phyloP scores from a whole-genome alignment of 2,797 vertebrate genomes.

The Cuculus canorus region DNA sequence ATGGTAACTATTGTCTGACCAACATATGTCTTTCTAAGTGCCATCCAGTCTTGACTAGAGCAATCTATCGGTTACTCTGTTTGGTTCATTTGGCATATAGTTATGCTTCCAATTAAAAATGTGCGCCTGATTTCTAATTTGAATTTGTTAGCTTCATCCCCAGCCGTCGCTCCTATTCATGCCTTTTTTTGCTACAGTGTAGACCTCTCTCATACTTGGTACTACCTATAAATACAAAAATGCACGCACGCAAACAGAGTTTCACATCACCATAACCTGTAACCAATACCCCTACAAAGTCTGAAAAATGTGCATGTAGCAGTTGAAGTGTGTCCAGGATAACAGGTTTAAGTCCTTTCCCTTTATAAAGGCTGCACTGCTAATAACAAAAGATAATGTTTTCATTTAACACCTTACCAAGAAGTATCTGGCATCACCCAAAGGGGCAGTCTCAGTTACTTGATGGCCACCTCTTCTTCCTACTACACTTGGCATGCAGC shows the following conservation, averaged over 20 bases:
- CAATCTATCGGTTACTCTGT: not conserved
- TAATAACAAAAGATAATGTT: not conserved
- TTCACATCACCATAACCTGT: too few relatives aligned
- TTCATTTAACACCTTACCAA: not conserved
- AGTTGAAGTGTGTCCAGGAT: not conserved
- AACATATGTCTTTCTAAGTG: rapidly evolving
- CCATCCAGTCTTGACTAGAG: not conserved
- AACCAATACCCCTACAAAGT: not conserved
- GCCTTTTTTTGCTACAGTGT: not conserved
- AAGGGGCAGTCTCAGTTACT: not conserved
- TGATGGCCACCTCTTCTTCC: not conserved
- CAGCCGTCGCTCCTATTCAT: not conserved
- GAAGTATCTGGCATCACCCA: not conserved
- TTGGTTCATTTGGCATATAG: not conserved
- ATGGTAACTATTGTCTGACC: not conserved
- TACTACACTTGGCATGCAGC: rapidly evolving
- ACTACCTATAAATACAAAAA: not conserved
- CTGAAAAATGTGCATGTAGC: not conserved
- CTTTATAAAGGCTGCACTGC: not conserved
- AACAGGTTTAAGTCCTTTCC: not conserved
- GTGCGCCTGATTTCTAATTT: not conserved
- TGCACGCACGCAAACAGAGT: not conserved
- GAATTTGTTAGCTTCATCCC: not conserved
- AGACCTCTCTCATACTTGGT: not conserved
- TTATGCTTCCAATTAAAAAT: slow-evolving; percentile 19